A percentile compares a stretch with the other conserved stretches of the same genome.
Evolutionary conservation across 2,113 vertebrate genomes (phyloP).

Genomic region (Brachyhypopomus occidentalis): DNA sequence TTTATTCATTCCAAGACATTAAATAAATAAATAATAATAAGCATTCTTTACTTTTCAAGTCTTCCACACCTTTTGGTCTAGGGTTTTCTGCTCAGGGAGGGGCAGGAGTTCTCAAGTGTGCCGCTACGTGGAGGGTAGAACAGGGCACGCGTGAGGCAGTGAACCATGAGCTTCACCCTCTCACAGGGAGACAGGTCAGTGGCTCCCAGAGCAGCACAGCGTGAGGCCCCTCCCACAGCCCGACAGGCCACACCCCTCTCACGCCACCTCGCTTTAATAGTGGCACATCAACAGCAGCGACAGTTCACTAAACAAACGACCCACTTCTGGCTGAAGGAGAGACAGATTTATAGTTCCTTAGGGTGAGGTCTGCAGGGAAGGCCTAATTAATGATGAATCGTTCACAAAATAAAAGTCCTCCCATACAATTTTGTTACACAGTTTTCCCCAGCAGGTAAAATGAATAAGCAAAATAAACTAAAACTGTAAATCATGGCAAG

Average conservation of each 20-base stretch:
- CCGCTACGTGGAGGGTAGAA: not conserved
- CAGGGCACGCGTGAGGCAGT: not conserved
- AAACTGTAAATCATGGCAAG: too few species aligned
- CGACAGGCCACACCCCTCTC: constrained; percentile 18
- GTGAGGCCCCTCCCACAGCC: not conserved
- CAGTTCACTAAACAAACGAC: constrained; percentile 8
- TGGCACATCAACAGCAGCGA: not conserved
- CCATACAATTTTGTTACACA: too few species aligned
- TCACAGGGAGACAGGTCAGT: not conserved
- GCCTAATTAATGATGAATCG: not conserved
- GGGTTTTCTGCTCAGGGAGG: too few species aligned
- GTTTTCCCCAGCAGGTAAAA: too few species aligned
- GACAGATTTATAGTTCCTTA: constrained; percentile 26
- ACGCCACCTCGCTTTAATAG: constrained; percentile 26
- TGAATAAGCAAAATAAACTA: too few species aligned
- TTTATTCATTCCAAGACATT: too few species aligned
- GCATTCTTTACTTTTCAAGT: too few species aligned
- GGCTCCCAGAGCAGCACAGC: constrained; percentile 15
- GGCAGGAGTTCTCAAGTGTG: too few species aligned
- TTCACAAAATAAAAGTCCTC: too few species aligned
- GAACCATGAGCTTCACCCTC: not conserved
- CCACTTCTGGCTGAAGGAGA: not conserved
- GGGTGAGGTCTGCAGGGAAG: not conserved
- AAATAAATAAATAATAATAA: too few species aligned
- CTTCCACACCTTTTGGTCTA: too few species aligned